Evolutionary conservation across 2,113 vertebrate genomes (phyloP), one percentile per base, ranked within the genome.

Genomic region (Rhizomys pruinosus): DNA sequence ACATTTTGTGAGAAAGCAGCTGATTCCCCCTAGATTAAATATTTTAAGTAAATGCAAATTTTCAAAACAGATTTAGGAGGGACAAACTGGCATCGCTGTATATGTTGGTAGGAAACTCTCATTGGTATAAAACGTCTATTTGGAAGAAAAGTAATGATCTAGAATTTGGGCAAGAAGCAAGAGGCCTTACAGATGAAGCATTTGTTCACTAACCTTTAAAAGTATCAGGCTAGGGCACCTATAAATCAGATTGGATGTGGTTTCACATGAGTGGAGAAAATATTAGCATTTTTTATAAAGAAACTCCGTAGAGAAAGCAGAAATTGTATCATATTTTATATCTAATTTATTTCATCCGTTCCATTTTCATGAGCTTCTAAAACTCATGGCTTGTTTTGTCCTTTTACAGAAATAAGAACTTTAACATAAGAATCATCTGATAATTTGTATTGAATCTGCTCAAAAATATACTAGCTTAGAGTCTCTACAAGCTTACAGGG

Each of bases 351-450:
- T 97, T 96, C 76, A 89, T 73, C 92, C 85, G 89, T 73, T 95
- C 90, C 87, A 71, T 97, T 97, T 97, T 97, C 82, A 86, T 93
- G 94, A 82, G 93, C 95, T 97, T 97, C 64, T 96, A 63, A 96
- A 85, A n/a, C n/a, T 85, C 44, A 5, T n/a, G 32, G 93, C 63
- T 61, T 59, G 1, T 74, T 96, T 96, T 84, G 22, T 84, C 44
- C 20, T 77, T 84, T 96, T 95, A n/a, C 9, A 47, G 34, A 64
- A 91, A 92, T 85, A 73, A 89, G 61, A 7, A 16, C 61, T 19
- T 85, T 79, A 73, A 77, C 34, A 69, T 59, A 74, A 84, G 52
- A 89, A 68, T 77, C 77, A 13, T 74, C 57, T 74, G 39, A 47
- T 17, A 81, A 25, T 6, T 72, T 84, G 0, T 82, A 92, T n/a